Percentiles rank a stretch among this genome's conserved stretches.
phyloP scores from a whole-genome alignment of 2,888 invertebrate species.

The Callinectes sapidus region DNA sequence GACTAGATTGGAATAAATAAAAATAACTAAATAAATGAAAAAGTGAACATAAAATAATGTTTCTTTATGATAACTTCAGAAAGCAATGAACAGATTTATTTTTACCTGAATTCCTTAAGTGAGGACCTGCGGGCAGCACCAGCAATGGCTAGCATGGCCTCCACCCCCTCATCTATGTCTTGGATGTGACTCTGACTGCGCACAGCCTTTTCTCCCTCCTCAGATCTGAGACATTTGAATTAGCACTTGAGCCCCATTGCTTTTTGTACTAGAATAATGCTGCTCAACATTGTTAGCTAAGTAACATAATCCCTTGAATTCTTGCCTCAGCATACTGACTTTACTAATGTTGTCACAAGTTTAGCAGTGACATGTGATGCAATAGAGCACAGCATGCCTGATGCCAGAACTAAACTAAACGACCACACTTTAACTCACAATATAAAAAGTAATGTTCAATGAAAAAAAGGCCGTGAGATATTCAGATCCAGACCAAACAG shows the following conservation, averaged over 20 bases:
- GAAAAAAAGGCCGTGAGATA: not conserved
- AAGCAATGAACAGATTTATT: not conserved
- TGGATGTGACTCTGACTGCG: conserved; percentile 52
- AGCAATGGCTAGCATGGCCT: conserved; percentile 62
- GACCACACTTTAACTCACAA: not conserved
- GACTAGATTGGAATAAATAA: no score
- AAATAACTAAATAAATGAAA: not conserved
- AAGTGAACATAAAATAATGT: no score
- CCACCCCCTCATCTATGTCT: conserved; percentile 65
- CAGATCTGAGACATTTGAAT: conserved; percentile 47
- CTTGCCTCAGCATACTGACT: no score
- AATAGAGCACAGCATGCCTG: no score
- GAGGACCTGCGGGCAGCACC: conserved; percentile 52
- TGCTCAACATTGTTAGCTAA: no score
- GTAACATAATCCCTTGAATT: no score
- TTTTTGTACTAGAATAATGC: no score
- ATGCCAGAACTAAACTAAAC: no score
- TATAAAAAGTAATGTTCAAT: not conserved
- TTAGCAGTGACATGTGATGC: no score
- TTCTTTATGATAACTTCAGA: not conserved
- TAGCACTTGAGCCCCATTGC: no score
- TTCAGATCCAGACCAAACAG: not conserved
- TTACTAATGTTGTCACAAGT: no score
- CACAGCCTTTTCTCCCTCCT: conserved; percentile 63
- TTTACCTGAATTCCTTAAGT: conserved; percentile 62